Evolutionary conservation across 2,888 invertebrate species (phyloP).

Genomic region (Eulithis prunata): DNA sequence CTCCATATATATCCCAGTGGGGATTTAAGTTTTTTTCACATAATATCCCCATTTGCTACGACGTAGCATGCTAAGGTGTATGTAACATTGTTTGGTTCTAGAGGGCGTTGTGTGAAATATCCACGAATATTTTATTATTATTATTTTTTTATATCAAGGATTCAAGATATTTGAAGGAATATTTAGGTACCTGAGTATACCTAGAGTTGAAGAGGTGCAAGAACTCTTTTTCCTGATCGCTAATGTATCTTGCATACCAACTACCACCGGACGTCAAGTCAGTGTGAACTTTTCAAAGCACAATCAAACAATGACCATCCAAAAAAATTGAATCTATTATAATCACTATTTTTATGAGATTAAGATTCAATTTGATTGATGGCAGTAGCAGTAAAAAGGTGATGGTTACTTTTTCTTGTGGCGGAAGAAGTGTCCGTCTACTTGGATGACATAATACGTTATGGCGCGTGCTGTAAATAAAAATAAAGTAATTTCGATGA

Average conservation of each 20-base stretch:
- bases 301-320: conserved; percentile 22
- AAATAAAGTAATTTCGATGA: conserved; percentile 16
- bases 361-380: conserved; percentile 13
- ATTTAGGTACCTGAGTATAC: too few relatives aligned
- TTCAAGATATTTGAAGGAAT: too few relatives aligned
- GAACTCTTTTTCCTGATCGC: conserved; percentile 48
- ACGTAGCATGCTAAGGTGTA: too few relatives aligned
- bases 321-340: conserved; percentile 12
- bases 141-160: too few relatives aligned
- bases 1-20: too few relatives aligned
- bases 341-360: background rate
- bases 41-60: too few relatives aligned
- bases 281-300: conserved; percentile 50
- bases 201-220: background rate
- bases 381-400: background rate
- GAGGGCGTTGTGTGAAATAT: too few relatives aligned
- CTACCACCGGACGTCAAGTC: conserved; percentile 45
- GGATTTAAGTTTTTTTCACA: too few relatives aligned
- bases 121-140: too few relatives aligned
- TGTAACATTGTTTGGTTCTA: too few relatives aligned
- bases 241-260: conserved; percentile 51
- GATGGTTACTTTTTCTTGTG: conserved; percentile 10
- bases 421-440: background rate
- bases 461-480: conserved; percentile 23
- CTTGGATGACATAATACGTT: conserved; percentile 24